These are phyloP conservation scores for Varecia variegata DNA, from an alignment of 2,797 vertebrate genomes.

Conservation along the genomic window DNA sequence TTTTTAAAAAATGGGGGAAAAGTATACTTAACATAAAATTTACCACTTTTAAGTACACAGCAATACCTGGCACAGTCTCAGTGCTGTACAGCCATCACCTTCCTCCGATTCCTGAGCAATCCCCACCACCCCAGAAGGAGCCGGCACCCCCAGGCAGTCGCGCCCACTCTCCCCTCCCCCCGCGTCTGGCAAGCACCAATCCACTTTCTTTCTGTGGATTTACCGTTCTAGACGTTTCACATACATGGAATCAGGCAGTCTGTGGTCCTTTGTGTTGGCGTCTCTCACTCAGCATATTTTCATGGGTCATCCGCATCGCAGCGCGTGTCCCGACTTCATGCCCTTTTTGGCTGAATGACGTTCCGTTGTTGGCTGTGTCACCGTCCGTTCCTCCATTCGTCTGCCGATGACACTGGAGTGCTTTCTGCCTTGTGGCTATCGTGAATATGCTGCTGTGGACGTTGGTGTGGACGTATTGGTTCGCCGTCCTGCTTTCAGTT, in stretches of 20 bases:
- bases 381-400: accelerated
- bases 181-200: background rate
- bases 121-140: background rate
- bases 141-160: no score
- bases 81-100: background rate
- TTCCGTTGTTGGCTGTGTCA: accelerated
- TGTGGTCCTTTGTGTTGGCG: background rate
- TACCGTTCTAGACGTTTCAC: background rate
- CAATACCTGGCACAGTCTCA: background rate
- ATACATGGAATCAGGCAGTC: accelerated
- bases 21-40: background rate
- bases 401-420: accelerated
- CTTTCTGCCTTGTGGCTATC: accelerated
- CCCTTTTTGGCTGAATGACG: no score
- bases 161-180: no score
- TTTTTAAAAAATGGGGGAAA: background rate
- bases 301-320: accelerated
- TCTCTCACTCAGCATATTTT: accelerated
- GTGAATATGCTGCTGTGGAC: accelerated
- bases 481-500: no score
- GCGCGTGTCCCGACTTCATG: accelerated
- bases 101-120: background rate
- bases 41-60: no score
- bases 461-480: accelerated
- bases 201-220: background rate